Percentiles rank a stretch among this genome's conserved stretches.
Conservation (phyloP, 2,888 invertebrate species). For the Campopleginae sp. region DNA sequence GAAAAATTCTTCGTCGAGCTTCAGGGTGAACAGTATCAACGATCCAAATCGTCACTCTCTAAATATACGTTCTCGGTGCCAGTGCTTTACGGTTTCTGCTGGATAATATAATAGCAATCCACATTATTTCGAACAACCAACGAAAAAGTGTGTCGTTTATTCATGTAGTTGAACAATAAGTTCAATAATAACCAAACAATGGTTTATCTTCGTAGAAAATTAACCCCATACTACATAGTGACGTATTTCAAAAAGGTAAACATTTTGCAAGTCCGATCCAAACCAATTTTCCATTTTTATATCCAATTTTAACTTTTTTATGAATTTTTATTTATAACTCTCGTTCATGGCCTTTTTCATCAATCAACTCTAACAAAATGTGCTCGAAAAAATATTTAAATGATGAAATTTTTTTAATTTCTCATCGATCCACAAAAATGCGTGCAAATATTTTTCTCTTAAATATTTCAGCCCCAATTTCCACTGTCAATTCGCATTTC, state of each 20-base stretch:
- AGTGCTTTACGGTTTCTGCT: constrained; percentile 16
- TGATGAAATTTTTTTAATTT: too few species aligned
- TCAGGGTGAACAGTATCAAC: constrained; percentile 28
- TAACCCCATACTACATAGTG: constrained; percentile 86
- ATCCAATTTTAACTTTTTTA: background rate
- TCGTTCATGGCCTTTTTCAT: background rate
- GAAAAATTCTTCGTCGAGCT: constrained; percentile 40
- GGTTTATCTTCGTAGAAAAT: constrained; percentile 83
- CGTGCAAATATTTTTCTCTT: too few species aligned
- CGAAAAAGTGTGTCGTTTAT: background rate
- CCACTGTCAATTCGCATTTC: too few species aligned
- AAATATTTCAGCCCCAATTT: too few species aligned
- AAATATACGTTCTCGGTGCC: constrained; percentile 18
- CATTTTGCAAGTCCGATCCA: background rate
- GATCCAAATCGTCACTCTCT: constrained; percentile 52
- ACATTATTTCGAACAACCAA: background rate
- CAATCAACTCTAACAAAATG: too few species aligned
- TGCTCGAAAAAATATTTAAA: too few species aligned
- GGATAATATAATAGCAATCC: constrained; percentile 23
- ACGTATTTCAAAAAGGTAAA: constrained; percentile 87
- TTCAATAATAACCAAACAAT: constrained; percentile 68
- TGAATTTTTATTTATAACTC: background rate
- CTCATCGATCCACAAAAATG: too few species aligned
- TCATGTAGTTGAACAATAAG: background rate
- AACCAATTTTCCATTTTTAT: background rate